Evolutionary conservation across 2,888 invertebrate genomes (phyloP).

Genomic region (Kuschelorhynchus macadamiae): DNA sequence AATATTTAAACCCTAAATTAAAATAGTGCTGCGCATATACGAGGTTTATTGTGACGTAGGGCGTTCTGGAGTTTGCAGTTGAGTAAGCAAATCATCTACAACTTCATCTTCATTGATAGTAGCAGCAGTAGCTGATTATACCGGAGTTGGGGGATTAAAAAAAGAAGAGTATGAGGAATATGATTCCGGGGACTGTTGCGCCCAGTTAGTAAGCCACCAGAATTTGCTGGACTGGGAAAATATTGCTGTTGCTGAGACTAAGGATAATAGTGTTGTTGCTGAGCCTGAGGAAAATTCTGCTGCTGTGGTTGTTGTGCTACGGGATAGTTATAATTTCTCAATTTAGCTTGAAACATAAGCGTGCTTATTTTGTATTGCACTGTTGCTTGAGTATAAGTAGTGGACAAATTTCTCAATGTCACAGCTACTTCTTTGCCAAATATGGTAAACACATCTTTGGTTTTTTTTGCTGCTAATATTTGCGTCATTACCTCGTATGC

Average conservation of each 20-base stretch:
- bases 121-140: conserved; percentile 9
- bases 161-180: conserved; percentile 30
- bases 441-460: neutral
- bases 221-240: conserved; percentile 13
- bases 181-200: conserved; percentile 27
- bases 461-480: neutral
- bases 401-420: neutral
- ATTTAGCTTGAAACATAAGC: conserved; percentile 19
- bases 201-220: conserved; percentile 27
- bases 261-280: conserved; percentile 25
- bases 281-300: conserved; percentile 9
- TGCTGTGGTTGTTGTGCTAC: conserved; percentile 38
- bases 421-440: neutral
- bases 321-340: conserved; percentile 32
- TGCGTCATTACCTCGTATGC: conserved; percentile 4
- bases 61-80: conserved; percentile 6
- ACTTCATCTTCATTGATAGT: conserved; percentile 25
- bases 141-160: conserved; percentile 17
- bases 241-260: no score
- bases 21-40: conserved; percentile 1
- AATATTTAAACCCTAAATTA: neutral
- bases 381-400: conserved; percentile 2
- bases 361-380: neutral
- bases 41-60: neutral
- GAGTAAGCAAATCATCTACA: conserved; percentile 21